Evolutionary conservation across 1,140 invertebrate genomes (phyloP).

Genomic region (Drosophila bifasciata): DNA sequence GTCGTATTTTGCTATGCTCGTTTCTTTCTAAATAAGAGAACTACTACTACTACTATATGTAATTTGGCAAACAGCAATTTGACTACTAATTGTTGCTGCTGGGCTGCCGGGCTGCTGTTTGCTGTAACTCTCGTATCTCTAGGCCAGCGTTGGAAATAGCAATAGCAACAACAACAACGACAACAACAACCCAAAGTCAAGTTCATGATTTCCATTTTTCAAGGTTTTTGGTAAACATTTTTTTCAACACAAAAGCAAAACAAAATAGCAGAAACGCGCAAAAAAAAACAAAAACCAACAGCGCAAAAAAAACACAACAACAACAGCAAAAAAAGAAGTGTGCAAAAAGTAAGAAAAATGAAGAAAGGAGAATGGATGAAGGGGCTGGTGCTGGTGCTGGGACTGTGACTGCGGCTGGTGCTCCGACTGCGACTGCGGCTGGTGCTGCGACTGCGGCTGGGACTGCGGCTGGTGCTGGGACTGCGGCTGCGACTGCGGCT

Average conservation of each 20-base stretch:
- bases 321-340: constrained; percentile 42
- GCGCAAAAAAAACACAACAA: constrained; percentile 34
- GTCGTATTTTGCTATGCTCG: no score
- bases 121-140: constrained; percentile 68
- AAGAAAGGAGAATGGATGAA: constrained; percentile 23
- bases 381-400: not conserved
- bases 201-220: constrained; percentile 76
- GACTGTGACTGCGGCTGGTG: no score
- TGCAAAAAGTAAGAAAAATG: constrained; percentile 36
- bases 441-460: no score
- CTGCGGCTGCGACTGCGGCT: no score
- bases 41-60: no score
- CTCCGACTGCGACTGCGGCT: no score
- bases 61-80: constrained; percentile 54
- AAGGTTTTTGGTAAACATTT: constrained; percentile 76
- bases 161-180: constrained; percentile 33
- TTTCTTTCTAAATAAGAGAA: constrained; percentile 10
- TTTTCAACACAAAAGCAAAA: constrained; percentile 62
- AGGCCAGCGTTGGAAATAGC: constrained; percentile 17
- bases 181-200: constrained; percentile 70
- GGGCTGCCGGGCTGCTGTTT: no score
- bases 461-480: not conserved
- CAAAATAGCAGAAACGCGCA: constrained; percentile 33
- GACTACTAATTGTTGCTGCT: constrained; percentile 46
- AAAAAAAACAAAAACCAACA: constrained; percentile 12